These are phyloP conservation scores for Tenthredo scrophulariae DNA, from an alignment of 2,888 invertebrate genomes.

Conservation along the genomic window DNA sequence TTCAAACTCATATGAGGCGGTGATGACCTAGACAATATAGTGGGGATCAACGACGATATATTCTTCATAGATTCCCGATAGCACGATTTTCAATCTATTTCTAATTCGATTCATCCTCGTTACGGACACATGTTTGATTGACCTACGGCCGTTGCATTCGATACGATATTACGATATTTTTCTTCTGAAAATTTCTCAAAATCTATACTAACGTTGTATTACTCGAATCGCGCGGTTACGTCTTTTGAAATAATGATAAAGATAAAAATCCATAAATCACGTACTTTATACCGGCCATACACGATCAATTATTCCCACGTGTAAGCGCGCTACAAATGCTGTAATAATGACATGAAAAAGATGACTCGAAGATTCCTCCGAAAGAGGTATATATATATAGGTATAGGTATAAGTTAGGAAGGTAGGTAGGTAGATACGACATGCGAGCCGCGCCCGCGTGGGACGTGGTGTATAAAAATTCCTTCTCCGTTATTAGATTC, in stretches of 20 bases:
- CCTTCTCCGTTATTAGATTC: constrained; percentile 11
- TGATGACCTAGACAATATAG: not conserved
- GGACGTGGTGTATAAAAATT: not conserved
- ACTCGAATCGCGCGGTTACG: not conserved
- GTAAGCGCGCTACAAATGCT: not conserved
- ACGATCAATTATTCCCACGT: not conserved
- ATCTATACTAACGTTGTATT: not conserved
- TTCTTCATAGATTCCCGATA: too few relatives aligned
- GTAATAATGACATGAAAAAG: constrained; percentile 2
- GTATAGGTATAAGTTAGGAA: not conserved
- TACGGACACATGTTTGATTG: too few relatives aligned
- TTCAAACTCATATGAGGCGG: not conserved
- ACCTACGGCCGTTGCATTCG: not conserved
- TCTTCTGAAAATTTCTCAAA: not conserved
- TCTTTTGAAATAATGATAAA: not conserved
- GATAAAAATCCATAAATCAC: not conserved
- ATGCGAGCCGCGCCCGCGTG: constrained; percentile 8
- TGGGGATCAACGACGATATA: not conserved
- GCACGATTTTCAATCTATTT: not conserved
- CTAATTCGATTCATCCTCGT: not conserved
- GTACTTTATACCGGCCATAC: not conserved
- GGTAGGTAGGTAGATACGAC: not conserved
- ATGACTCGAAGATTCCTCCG: not conserved
- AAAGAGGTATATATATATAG: not conserved
- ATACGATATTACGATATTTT: not conserved